Evolutionary conservation across 1,140 invertebrate genomes (phyloP).

Genomic region (Apis florea): DNA sequence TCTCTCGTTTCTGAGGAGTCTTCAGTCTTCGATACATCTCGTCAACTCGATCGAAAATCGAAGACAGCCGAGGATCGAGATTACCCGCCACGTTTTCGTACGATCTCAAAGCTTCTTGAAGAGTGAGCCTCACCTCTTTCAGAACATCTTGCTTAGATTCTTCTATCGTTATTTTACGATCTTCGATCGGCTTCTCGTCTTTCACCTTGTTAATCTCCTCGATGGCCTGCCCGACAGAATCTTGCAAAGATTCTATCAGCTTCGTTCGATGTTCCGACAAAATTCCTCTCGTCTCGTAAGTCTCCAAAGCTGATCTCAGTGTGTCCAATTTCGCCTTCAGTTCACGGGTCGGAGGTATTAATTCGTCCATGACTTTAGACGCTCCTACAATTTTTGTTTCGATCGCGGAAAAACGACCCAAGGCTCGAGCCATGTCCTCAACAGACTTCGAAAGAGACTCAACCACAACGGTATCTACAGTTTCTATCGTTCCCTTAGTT

Average conservation of each 20-base stretch:
- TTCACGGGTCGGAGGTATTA: constrained; percentile 64
- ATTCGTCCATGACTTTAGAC: constrained; percentile 38
- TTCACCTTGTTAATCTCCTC: constrained; percentile 62
- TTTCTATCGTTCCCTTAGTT: constrained; percentile 66
- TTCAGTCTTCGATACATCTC: constrained; percentile 37
- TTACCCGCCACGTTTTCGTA: constrained; percentile 37
- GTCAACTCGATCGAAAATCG: constrained; percentile 38
- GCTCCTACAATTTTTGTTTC: background rate
- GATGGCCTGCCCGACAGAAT: constrained; percentile 60
- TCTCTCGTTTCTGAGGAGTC: background rate
- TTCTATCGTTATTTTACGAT: background rate
- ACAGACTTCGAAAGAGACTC: constrained; percentile 72
- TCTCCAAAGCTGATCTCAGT: constrained; percentile 70
- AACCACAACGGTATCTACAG: constrained; percentile 74
- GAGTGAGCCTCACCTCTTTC: constrained; percentile 14
- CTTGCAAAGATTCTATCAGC: constrained; percentile 69
- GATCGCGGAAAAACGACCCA: background rate
- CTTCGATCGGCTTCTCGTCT: constrained; percentile 18
- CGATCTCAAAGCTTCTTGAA: constrained; percentile 28
- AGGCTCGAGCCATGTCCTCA: constrained; percentile 66
- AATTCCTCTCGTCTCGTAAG: constrained; percentile 63
- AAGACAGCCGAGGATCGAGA: constrained; percentile 25
- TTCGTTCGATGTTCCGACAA: constrained; percentile 66
- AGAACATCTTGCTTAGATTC: constrained; percentile 29
- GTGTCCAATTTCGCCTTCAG: constrained; percentile 70